Evolutionary conservation across 2,113 vertebrate species (phyloP).

Genomic region (Psittacus erithacus): DNA sequence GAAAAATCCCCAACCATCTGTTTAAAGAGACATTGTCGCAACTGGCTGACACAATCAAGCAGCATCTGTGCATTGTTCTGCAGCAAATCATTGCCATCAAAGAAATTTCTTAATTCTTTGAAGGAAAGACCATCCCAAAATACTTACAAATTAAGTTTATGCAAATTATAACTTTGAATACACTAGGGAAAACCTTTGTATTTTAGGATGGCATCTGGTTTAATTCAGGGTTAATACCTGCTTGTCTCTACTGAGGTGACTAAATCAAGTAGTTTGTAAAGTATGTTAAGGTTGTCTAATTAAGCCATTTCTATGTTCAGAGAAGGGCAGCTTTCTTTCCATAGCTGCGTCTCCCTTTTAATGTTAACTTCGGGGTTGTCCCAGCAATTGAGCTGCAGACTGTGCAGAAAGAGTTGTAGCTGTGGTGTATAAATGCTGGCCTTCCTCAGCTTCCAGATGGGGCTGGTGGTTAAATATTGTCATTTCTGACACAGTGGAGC

Average conservation of each 20-base stretch:
- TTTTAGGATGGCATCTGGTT: neutral
- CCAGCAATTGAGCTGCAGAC: neutral
- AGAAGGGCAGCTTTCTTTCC: neutral
- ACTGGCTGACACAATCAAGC: neutral
- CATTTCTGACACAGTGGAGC: too few species aligned
- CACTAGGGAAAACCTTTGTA: neutral
- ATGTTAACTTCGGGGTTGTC: neutral
- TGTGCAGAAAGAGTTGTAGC: too few species aligned
- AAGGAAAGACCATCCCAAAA: neutral
- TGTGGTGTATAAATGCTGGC: accelerated
- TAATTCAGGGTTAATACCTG: neutral
- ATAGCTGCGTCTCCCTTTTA: neutral
- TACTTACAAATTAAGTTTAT: neutral
- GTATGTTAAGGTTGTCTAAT: neutral
- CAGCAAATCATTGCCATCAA: neutral
- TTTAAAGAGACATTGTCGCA: neutral
- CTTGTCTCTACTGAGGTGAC: neutral
- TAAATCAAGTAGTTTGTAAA: neutral
- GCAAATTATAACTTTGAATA: neutral
- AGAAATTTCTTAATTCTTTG: neutral
- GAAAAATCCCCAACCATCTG: neutral
- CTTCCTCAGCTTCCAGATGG: too few species aligned
- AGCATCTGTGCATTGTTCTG: neutral
- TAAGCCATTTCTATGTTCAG: neutral
- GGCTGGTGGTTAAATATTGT: neutral